Evolutionary conservation across 2,113 vertebrate species (phyloP).

Genomic region (Sylvia atricapilla): DNA sequence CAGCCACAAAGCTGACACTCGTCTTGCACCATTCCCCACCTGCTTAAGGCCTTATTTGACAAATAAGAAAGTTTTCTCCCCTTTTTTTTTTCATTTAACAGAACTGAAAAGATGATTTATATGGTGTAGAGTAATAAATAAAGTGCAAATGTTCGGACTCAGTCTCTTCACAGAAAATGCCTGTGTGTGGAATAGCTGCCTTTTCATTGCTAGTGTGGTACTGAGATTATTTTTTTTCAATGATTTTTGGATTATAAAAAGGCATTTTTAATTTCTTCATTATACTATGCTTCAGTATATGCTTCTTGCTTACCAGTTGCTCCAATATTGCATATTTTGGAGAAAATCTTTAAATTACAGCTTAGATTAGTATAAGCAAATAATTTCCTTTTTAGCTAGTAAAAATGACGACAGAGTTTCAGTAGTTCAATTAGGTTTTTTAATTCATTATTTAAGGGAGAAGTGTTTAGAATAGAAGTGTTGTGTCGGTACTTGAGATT

Average conservation of each 20-base stretch:
- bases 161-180: neutral
- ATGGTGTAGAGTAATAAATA: neutral
- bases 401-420: neutral
- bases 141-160: neutral
- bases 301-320: neutral
- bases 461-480: neutral
- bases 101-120: neutral
- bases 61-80: neutral
- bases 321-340: neutral
- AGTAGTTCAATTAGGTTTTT: neutral
- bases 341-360: neutral
- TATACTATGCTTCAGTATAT: neutral
- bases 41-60: neutral
- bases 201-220: neutral
- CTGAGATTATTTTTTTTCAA: neutral
- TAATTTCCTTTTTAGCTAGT: neutral
- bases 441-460: neutral
- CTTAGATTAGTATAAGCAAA: neutral
- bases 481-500: neutral
- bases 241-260: neutral
- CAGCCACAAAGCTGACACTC: neutral
- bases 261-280: neutral
- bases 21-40: accelerated
- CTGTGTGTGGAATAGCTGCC: neutral
- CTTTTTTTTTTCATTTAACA: neutral